Evolutionary conservation across 2,113 vertebrate species (phyloP).

Genomic region (Lates calcarifer): DNA sequence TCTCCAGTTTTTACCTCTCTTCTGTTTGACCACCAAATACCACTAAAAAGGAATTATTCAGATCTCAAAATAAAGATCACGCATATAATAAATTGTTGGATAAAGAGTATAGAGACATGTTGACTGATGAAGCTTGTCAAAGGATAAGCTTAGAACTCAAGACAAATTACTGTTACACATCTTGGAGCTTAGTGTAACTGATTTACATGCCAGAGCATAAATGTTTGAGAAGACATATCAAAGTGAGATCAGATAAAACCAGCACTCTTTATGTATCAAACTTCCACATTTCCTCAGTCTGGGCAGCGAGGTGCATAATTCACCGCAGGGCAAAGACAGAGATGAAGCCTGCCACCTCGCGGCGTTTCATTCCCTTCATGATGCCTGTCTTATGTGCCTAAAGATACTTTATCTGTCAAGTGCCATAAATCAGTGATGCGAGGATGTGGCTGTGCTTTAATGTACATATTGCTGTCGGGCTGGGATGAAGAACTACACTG

Average conservation of each 20-base stretch:
- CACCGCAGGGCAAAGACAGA: constrained; percentile 40
- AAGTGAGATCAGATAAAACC: constrained; percentile 29
- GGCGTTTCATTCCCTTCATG: constrained; percentile 50
- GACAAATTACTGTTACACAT: neutral
- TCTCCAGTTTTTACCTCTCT: neutral
- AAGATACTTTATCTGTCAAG: constrained; percentile 68
- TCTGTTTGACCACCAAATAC: neutral
- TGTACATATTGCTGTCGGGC: constrained; percentile 57
- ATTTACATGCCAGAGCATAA: constrained; percentile 11
- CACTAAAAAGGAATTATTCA: neutral
- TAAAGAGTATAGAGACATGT: neutral
- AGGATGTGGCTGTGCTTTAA: constrained; percentile 52
- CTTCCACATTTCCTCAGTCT: constrained; percentile 11
- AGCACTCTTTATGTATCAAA: constrained; percentile 34
- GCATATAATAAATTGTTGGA: neutral
- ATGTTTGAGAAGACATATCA: constrained; percentile 18
- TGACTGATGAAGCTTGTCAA: neutral
- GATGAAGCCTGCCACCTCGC: constrained; percentile 48
- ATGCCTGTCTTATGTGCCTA: constrained; percentile 34
- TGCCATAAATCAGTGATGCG: constrained; percentile 50
- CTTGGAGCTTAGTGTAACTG: neutral
- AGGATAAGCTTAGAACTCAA: neutral
- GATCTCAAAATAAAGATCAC: constrained; percentile 1
- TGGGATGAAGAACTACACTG: constrained; percentile 54
- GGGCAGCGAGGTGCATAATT: constrained; percentile 38